phyloP scores from a whole-genome alignment of 2,113 vertebrate species.

The Steatornis caripensis region DNA sequence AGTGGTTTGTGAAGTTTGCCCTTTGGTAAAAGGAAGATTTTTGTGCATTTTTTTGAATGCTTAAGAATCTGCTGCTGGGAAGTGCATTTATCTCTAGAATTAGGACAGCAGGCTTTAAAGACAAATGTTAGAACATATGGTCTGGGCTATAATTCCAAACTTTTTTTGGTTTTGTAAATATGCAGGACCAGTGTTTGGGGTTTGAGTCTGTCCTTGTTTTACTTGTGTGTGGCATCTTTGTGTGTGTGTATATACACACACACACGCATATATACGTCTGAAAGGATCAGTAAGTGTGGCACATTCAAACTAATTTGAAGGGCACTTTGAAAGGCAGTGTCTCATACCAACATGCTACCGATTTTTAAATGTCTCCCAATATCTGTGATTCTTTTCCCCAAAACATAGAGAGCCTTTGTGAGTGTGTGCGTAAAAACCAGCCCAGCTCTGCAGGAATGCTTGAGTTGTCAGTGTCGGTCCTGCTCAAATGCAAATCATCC shows the following conservation, averaged over 20 bases:
- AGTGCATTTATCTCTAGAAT: not conserved
- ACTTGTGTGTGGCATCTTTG: too few species aligned
- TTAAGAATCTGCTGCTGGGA: conserved; percentile 1
- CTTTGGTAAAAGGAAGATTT: not conserved
- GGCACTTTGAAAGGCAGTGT: not conserved
- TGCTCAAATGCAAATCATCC: not conserved
- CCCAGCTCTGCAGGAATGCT: not conserved
- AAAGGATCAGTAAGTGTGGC: not conserved
- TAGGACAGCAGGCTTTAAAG: not conserved
- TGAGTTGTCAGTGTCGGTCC: not conserved
- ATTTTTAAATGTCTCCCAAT: not conserved
- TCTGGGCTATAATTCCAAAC: not conserved
- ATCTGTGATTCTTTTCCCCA: not conserved
- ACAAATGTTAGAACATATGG: not conserved
- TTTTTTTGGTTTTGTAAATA: not conserved
- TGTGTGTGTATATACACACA: rapidly evolving
- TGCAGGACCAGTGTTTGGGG: not conserved
- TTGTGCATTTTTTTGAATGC: not conserved
- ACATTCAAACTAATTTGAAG: not conserved
- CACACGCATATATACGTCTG: too few species aligned
- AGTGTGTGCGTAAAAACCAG: not conserved
- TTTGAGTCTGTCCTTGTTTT: not conserved
- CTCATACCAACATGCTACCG: not conserved
- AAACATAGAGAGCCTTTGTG: not conserved
- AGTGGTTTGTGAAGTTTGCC: not conserved